Conservation (phyloP, 2,113 vertebrate genomes). For the Chunga burmeisteri region DNA sequence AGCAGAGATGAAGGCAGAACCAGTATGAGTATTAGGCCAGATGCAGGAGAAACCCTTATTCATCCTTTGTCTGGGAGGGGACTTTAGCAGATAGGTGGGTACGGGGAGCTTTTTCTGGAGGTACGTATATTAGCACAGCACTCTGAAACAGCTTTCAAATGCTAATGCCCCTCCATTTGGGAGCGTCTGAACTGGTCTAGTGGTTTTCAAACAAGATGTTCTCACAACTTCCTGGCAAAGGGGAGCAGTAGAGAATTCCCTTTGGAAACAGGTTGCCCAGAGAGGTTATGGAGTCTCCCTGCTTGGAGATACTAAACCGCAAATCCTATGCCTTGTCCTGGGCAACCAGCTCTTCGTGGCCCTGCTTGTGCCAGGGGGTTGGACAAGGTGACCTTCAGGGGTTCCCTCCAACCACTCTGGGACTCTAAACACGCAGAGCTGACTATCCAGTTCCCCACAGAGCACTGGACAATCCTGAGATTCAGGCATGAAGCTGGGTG, state of each 20-base stretch:
- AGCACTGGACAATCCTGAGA: background rate
- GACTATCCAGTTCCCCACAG: background rate
- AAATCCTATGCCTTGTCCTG: fast-evolving
- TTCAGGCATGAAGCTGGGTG: fast-evolving
- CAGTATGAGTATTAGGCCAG: background rate
- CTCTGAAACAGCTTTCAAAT: background rate
- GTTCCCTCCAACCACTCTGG: background rate
- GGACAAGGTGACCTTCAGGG: background rate
- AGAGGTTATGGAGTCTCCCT: background rate
- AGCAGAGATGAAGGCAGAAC: background rate
- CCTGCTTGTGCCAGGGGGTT: background rate
- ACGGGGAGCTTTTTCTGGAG: background rate
- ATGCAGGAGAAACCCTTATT: background rate
- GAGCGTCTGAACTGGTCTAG: background rate
- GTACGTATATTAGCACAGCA: background rate
- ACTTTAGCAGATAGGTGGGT: background rate
- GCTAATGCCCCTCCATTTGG: too few relatives aligned
- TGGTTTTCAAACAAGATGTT: background rate
- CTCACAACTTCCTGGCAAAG: background rate
- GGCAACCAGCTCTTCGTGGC: background rate
- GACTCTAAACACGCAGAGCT: background rate
- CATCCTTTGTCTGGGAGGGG: too few relatives aligned
- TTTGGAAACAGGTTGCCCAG: background rate
- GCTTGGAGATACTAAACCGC: background rate
- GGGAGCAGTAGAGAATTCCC: background rate